Percentiles rank a stretch among this genome's conserved stretches.
These are phyloP conservation scores for Conops quadrifasciatus DNA, from an alignment of 2,888 invertebrate genomes.

Conservation along the genomic window DNA sequence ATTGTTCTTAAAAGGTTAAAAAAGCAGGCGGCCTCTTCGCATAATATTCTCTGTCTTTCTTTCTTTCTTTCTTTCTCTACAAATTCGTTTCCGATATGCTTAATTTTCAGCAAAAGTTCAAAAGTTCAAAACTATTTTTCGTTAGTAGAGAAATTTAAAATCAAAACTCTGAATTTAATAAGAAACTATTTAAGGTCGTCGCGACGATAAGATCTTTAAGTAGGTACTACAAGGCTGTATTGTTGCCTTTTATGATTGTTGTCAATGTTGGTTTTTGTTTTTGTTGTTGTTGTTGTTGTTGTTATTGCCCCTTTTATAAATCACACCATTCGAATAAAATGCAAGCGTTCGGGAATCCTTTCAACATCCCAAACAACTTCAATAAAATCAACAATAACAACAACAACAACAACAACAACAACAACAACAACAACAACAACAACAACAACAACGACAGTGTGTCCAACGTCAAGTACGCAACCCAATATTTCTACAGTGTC, in stretches of 20 bases:
- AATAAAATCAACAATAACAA: not conserved
- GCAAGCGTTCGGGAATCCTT: slow-evolving; percentile 22
- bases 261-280: not conserved
- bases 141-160: not conserved
- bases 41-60: no score
- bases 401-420: not conserved
- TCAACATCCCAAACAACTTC: slow-evolving; percentile 10
- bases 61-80: no score
- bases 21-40: no score
- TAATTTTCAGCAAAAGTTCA: no score
- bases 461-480: not conserved
- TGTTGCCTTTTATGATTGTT: not conserved
- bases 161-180: not conserved
- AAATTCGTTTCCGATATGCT: no score
- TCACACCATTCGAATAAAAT: slow-evolving; percentile 1
- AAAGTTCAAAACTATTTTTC: no score
- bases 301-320: not conserved
- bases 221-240: not conserved
- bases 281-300: not conserved
- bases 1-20: no score
- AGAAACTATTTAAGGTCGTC: not conserved
- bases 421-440: not conserved
- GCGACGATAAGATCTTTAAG: not conserved
- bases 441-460: slow-evolving; percentile 6
- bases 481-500: slow-evolving; percentile 15